Evolutionary conservation across 2,888 invertebrate species (phyloP), one percentile per base, ranked within the genome.

Genomic region (Ethmia dodecea): DNA sequence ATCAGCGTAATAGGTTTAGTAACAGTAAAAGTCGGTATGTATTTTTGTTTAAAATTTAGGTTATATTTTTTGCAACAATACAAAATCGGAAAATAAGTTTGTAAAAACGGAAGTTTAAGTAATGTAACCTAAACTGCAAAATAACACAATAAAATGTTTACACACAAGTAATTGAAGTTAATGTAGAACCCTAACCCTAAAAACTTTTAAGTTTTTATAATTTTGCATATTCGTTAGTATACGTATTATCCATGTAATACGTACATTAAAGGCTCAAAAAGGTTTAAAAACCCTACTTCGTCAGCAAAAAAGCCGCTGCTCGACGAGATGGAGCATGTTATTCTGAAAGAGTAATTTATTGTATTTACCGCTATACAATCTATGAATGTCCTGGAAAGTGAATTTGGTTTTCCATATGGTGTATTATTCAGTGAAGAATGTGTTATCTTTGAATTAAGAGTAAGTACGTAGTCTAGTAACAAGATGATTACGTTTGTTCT

Each of bases 271-370:
- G 55, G 47, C 52, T 37, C n/a, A n/a, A n/a, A n/a, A n/a, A n/a
- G 50, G 44, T 49, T 43, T 38, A 48, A 52, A 52, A 46, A 46
- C 45, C 49, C 51, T 51, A 44, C 47, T 47, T 50, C 50, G 47
- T 55, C 43, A 38, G 38, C 40, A 45, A 62, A 60, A 63, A 64
- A 55, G 49, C 50, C 47, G 37, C 43, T 5, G 47, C 43, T 50
- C 50, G 41, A 43, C 50, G 53, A 48, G 60, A 62, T 46, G 49
- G 40, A 46, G 52, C 53, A 55, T 58, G 59, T 60, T 64, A 56
- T 66, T 63, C 55, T 53, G 60, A 55, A 53, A 60, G 60, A 65
- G 58, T 71, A 70, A 71, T 70, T 73, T 69, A 72, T 73, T 67
- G 53, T 62, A 52, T 52, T 55, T 48, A 48, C 55, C 54, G 52